These are phyloP conservation scores for Dendrolimus pini DNA, from an alignment of 2,888 invertebrate genomes.

Conservation along the genomic window DNA sequence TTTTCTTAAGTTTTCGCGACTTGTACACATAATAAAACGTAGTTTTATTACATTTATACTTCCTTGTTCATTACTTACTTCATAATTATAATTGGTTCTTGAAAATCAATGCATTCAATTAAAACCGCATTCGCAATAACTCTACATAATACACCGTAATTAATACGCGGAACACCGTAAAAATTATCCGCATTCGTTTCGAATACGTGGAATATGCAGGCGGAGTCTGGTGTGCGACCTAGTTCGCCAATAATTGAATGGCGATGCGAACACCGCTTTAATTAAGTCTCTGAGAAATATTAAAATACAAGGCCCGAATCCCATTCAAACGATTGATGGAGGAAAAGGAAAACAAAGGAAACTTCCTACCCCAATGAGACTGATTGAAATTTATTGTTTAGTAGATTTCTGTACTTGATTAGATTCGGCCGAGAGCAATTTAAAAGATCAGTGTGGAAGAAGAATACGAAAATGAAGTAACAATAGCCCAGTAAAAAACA, in stretches of 20 bases:
- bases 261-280: background rate
- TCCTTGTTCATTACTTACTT: too few species aligned
- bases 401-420: background rate
- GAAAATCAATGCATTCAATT: too few species aligned
- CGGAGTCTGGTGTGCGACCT: background rate
- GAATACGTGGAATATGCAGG: background rate
- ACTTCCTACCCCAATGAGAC: background rate
- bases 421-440: background rate
- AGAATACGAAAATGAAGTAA: too few species aligned
- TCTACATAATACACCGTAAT: background rate
- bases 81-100: too few species aligned
- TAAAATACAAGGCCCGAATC: background rate
- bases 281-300: background rate
- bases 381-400: background rate
- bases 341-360: background rate
- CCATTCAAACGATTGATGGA: background rate
- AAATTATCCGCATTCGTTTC: background rate
- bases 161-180: background rate
- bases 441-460: too few species aligned
- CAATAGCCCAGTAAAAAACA: too few species aligned
- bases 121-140: too few species aligned
- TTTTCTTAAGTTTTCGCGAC: too few species aligned
- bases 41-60: too few species aligned
- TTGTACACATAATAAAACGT: too few species aligned
- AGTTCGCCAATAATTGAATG: background rate